phyloP scores from a whole-genome alignment of 2,888 invertebrate species.

The Conchocele bisecta region DNA sequence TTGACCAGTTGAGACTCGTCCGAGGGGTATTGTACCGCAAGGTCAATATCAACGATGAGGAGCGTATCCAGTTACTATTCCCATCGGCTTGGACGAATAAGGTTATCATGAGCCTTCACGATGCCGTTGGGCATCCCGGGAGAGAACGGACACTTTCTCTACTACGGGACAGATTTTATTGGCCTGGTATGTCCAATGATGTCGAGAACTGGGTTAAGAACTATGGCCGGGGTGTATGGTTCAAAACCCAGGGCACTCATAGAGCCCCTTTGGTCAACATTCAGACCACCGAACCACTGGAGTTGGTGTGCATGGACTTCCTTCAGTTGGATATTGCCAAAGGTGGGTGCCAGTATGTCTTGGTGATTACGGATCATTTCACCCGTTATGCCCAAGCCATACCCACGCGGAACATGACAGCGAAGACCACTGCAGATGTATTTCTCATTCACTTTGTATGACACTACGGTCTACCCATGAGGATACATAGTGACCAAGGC shows the following conservation, averaged over 20 bases:
- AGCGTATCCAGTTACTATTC: not conserved
- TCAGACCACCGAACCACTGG: not conserved
- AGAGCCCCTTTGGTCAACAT: not conserved
- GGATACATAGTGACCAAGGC: constrained; percentile 1
- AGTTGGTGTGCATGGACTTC: constrained; percentile 1
- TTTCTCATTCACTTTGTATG: too few species aligned
- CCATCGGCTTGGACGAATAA: not conserved
- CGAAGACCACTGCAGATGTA: not conserved
- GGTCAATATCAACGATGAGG: too few species aligned
- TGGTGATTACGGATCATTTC: not conserved
- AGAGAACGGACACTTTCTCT: not conserved
- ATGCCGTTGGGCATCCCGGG: not conserved
- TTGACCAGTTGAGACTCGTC: too few species aligned
- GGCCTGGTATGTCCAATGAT: not conserved
- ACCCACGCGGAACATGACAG: not conserved
- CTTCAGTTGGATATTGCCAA: not conserved
- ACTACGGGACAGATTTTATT: not conserved
- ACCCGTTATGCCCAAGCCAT: constrained; percentile 3
- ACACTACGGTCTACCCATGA: not conserved
- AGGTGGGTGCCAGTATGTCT: too few species aligned
- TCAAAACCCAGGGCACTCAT: too few species aligned
- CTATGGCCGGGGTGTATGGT: not conserved
- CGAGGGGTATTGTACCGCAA: too few species aligned
- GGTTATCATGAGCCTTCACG: not conserved
- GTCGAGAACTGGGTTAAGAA: not conserved